A percentile compares a stretch with the other conserved stretches of the same genome.
Evolutionary conservation across 64 coral and sea anemone genomes (phyloP).

Genomic region (Catalaphyllia jardinei): DNA sequence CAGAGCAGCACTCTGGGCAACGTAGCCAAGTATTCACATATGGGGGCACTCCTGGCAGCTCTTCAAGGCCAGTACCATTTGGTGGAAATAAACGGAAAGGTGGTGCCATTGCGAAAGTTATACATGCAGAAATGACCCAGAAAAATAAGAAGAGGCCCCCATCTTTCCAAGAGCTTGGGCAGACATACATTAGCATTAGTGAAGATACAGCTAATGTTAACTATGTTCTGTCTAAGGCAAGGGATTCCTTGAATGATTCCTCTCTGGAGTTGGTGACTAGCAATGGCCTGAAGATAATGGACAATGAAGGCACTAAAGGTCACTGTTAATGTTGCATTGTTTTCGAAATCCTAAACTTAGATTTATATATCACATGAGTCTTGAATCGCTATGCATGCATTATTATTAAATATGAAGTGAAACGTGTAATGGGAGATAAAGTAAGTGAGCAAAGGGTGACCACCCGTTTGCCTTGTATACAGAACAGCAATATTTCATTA

Average conservation of each 20-base stretch:
- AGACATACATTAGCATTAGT: too few relatives aligned
- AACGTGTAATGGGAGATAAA: too few relatives aligned
- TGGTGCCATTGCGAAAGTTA: conserved; percentile 48
- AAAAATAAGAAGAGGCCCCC: conserved; percentile 42
- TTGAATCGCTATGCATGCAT: too few relatives aligned
- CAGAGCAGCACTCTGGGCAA: conserved; percentile 8
- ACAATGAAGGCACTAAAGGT: too few relatives aligned
- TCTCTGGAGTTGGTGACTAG: conserved; percentile 45
- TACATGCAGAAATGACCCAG: conserved; percentile 57
- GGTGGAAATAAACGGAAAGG: conserved; percentile 57
- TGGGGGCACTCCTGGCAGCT: background rate
- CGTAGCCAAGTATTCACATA: background rate
- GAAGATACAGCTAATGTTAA: conserved; percentile 56
- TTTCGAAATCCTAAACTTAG: too few relatives aligned
- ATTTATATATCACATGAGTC: too few relatives aligned
- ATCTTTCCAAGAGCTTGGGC: conserved; percentile 40
- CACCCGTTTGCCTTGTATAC: too few relatives aligned
- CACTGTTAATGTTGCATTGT: too few relatives aligned
- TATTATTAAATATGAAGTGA: too few relatives aligned
- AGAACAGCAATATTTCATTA: too few relatives aligned
- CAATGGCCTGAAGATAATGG: too few relatives aligned
- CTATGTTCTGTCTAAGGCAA: conserved; percentile 50
- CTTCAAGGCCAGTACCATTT: conserved; percentile 43
- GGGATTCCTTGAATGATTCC: conserved; percentile 53
- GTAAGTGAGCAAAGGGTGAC: too few relatives aligned